Evolutionary conservation across 1,140 invertebrate genomes (phyloP).

Genomic region (Zaprionus inermis): DNA sequence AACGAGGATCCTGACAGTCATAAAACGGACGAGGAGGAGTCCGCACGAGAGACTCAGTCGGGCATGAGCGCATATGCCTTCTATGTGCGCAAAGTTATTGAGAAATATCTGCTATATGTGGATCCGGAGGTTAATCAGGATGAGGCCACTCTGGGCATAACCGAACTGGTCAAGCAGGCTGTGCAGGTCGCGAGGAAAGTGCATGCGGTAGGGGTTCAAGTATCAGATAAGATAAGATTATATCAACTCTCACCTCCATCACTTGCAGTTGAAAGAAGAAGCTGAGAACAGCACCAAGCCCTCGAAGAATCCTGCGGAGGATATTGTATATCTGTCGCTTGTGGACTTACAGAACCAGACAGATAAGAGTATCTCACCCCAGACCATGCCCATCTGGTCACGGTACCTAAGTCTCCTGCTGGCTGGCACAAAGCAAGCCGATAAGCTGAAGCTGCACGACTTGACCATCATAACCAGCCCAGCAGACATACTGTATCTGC

Average conservation of each 20-base stretch:
- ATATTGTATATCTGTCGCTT: constrained; percentile 86
- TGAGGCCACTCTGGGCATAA: constrained; percentile 84
- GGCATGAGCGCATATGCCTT: constrained; percentile 73
- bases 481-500: constrained; percentile 87
- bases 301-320: constrained; percentile 85
- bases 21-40: constrained; percentile 72
- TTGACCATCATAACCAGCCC: constrained; percentile 87
- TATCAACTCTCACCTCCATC: constrained; percentile 28
- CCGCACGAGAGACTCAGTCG: constrained; percentile 51
- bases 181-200: constrained; percentile 85
- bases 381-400: constrained; percentile 86
- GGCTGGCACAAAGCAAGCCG: constrained; percentile 84
- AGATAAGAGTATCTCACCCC: constrained; percentile 85
- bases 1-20: constrained; percentile 62
- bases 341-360: constrained; percentile 87
- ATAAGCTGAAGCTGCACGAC: constrained; percentile 84
- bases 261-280: constrained; percentile 84
- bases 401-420: constrained; percentile 87
- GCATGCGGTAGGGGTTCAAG: constrained; percentile 84
- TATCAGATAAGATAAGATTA: too few species aligned
- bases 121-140: constrained; percentile 74
- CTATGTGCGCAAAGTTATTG: constrained; percentile 85
- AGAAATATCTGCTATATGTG: constrained; percentile 84
- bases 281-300: constrained; percentile 85
- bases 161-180: constrained; percentile 84